A percentile compares a stretch with the other conserved stretches of the same genome.
These are phyloP conservation scores for Columba guinea DNA, from an alignment of 2,797 vertebrate genomes.

Conservation along the genomic window DNA sequence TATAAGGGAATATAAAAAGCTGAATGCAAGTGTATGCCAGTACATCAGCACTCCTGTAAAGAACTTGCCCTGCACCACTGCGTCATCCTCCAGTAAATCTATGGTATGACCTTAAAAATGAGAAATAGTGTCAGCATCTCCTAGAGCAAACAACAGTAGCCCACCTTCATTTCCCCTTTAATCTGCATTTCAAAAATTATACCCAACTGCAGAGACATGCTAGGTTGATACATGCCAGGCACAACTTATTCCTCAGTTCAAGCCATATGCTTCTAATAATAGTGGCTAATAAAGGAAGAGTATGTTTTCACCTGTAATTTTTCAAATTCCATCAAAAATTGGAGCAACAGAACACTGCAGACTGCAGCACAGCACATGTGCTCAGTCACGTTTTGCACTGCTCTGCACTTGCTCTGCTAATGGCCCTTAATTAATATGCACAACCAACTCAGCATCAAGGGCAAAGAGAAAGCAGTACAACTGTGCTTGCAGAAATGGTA, in stretches of 20 bases:
- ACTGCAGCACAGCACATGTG: conserved; percentile 12
- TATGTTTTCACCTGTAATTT: conserved; percentile 53
- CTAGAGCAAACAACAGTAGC: neutral
- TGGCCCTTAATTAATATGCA: conserved; percentile 51
- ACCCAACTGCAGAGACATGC: neutral
- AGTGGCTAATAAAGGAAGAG: conserved; percentile 36
- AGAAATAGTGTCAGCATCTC: neutral
- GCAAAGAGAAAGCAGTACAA: neutral
- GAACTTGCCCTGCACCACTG: neutral
- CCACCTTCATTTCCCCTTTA: conserved; percentile 36
- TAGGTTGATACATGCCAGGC: neutral
- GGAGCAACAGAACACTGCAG: conserved; percentile 11
- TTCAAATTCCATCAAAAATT: conserved; percentile 46
- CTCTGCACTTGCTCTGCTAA: conserved; percentile 44
- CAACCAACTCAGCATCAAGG: conserved; percentile 7
- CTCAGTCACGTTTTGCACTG: conserved; percentile 40
- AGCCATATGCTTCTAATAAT: conserved; percentile 46
- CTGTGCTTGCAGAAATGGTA: conserved; percentile 10
- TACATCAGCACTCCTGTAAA: neutral
- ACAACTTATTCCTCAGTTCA: neutral
- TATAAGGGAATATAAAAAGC: neutral
- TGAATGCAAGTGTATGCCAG: neutral
- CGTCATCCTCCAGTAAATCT: neutral
- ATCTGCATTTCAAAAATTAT: conserved; percentile 7
- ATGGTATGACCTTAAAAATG: neutral